phyloP scores from a whole-genome alignment of 2,113 vertebrate species.

The Mustelus asterias region DNA sequence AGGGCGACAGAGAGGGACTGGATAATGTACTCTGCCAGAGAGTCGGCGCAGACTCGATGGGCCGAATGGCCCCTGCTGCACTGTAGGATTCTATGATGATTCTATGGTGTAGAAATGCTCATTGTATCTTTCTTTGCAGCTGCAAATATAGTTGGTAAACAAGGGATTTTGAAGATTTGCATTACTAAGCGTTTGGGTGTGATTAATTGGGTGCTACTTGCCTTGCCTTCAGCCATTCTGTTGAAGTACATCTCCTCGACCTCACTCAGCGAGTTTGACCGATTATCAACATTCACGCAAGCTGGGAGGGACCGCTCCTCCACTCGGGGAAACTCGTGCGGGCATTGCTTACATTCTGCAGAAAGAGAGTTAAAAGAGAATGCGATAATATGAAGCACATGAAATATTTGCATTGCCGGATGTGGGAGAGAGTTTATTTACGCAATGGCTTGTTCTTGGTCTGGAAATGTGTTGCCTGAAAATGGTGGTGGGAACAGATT shows the following conservation, averaged over 20 bases:
- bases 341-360: constrained; percentile 70
- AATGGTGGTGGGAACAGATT: neutral
- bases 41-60: too few species aligned
- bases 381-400: neutral
- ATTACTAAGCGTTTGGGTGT: neutral
- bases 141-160: neutral
- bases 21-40: too few species aligned
- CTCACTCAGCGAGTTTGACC: constrained; percentile 55
- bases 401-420: neutral
- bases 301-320: constrained; percentile 42
- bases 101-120: neutral
- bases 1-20: too few species aligned
- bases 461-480: neutral
- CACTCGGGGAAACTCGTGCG: constrained; percentile 43
- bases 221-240: constrained; percentile 61
- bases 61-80: too few species aligned
- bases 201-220: constrained; percentile 43
- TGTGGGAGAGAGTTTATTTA: neutral
- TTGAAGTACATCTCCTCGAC: constrained; percentile 61
- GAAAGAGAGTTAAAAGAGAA: constrained; percentile 50
- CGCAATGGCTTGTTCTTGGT: neutral
- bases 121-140: neutral
- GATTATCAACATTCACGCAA: constrained; percentile 47
- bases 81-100: too few species aligned
- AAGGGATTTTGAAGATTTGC: neutral